A percentile compares a stretch with the other conserved stretches of the same genome.
These are phyloP conservation scores for Julus scandinavius DNA, from an alignment of 2,888 invertebrate species.

Conservation along the genomic window DNA sequence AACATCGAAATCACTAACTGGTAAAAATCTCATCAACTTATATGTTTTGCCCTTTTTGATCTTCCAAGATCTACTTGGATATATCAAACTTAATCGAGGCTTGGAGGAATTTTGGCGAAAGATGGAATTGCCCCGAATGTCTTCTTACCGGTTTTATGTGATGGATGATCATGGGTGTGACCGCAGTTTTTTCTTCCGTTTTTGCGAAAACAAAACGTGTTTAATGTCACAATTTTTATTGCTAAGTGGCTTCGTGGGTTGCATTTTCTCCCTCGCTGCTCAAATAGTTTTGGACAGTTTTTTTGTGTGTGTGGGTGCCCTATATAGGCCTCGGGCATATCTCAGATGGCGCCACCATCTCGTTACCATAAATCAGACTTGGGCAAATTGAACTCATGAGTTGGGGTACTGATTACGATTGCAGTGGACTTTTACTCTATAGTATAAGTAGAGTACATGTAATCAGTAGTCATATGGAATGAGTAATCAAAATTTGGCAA, in stretches of 20 bases:
- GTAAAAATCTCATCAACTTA: not conserved
- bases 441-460: too few relatives aligned
- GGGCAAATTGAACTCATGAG: too few relatives aligned
- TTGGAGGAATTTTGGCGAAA: not conserved
- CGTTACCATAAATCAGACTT: not conserved
- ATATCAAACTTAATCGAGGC: not conserved
- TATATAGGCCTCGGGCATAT: not conserved
- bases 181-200: constrained; percentile 24
- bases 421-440: too few relatives aligned
- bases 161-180: constrained; percentile 42
- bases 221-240: constrained; percentile 39
- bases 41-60: not conserved
- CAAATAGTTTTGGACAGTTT: not conserved
- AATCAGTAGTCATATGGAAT: too few relatives aligned
- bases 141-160: constrained; percentile 17
- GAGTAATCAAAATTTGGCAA: too few relatives aligned
- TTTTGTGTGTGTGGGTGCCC: not conserved
- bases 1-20: not conserved
- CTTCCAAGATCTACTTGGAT: not conserved
- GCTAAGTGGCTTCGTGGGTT: constrained; percentile 30
- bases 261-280: not conserved
- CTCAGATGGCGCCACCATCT: constrained; percentile 2
- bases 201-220: constrained; percentile 38
- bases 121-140: not conserved
- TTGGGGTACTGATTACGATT: too few relatives aligned